Base-by-base conservation (phyloP, 2,797 vertebrate genomes). In the Galaxias olidus region DNA sequence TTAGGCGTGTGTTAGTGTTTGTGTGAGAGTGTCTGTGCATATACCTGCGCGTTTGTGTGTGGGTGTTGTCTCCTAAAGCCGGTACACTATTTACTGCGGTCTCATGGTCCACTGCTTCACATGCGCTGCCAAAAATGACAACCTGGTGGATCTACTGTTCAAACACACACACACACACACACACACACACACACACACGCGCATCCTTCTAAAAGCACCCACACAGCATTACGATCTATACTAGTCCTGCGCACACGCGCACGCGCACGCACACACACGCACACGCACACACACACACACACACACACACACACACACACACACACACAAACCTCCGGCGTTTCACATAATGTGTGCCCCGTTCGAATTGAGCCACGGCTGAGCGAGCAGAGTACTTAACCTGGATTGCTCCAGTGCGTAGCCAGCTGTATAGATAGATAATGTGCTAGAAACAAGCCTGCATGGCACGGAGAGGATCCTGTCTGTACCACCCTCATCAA, bases 331-430 rank as follows among this genome's bases (percentile, higher is more conserved):
- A 6, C 30, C 30, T 30, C 30, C 30, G 6, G 30, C 30, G 30
- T 30, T 13, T 53, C 11, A 18, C 20, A 11, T 9, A 13, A 4
- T 20, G 51, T 53, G 51, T 15, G 51, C 17, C 18, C 15, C 18
- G 51, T 53, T 53, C 18, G 2, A 53, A 10, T 18, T 19, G 5
- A 7, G 18, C 18, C 51, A 18, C 17, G 11, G 51, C 74, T 84
- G 60, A 69, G 58, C 64, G 68, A 75, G 74, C 51, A 53, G n/a
- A 15, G 51, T 79, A 81, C 80, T 86, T 82, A 85, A 85, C 80
- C 79, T 78, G 69, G 67, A 69, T 72, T 79, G 18, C 15, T 18
- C 1, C 9, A 53, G 17, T 80, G 69, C 78, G 13, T 10, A 42
- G 13, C 67, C 76, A 71, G 78, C 68, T 78, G 59, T 81, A 20